A percentile compares a stretch with the other conserved stretches of the same genome.
phyloP scores from a whole-genome alignment of 2,888 invertebrate species.

The Plagodis pulveraria region DNA sequence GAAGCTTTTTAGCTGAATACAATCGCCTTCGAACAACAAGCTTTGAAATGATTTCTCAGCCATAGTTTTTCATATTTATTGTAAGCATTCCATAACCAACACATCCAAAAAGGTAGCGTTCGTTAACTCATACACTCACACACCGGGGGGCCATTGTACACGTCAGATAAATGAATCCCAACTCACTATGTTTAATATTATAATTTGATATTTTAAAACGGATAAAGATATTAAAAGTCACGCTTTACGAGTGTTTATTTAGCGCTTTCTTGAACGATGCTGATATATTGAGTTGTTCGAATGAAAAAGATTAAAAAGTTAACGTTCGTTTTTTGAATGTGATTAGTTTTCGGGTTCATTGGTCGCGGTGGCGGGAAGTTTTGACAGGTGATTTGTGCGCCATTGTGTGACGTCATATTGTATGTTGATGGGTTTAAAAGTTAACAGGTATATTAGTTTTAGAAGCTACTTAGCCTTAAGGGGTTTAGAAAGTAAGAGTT shows the following conservation, averaged over 20 bases:
- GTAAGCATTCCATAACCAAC: conserved; percentile 10
- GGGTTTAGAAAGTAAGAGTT: not conserved
- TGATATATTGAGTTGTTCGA: conserved; percentile 67
- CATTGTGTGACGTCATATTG: conserved; percentile 33
- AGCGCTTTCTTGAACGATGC: conserved; percentile 65
- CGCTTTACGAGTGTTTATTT: conserved; percentile 80
- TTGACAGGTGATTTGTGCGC: conserved; percentile 41
- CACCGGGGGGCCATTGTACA: conserved; percentile 72
- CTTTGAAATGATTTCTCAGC: conserved; percentile 2
- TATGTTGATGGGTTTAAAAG: not conserved
- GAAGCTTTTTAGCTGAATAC: too few species aligned
- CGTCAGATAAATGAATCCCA: conserved; percentile 74
- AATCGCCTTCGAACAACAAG: not conserved
- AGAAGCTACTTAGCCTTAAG: not conserved
- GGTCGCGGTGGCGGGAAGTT: conserved; percentile 36
- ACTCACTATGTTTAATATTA: conserved; percentile 79
- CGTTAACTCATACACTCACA: conserved; percentile 19
- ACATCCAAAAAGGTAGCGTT: conserved; percentile 27
- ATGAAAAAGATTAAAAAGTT: conserved; percentile 33
- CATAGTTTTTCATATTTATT: conserved; percentile 5
- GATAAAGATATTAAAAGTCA: conserved; percentile 84
- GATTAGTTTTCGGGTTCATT: conserved; percentile 38
- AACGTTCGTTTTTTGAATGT: conserved; percentile 37
- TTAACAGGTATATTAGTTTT: conserved; percentile 14
- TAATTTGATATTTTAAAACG: conserved; percentile 84